Percentiles rank a stretch among this genome's conserved stretches.
phyloP scores from a whole-genome alignment of 2,113 vertebrate species.

The Tetrao urogallus region DNA sequence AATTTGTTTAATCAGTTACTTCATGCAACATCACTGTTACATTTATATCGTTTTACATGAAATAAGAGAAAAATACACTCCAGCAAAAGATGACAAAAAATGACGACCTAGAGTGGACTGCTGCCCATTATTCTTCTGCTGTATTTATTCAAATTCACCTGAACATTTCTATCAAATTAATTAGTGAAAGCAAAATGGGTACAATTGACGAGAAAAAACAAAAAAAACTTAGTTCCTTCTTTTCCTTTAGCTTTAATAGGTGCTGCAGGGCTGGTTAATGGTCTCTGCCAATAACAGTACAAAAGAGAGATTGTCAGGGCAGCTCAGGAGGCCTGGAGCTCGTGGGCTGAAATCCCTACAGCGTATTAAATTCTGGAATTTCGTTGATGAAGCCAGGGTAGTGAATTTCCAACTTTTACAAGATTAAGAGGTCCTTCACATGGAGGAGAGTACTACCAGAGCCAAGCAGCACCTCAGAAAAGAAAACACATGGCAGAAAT shows the following conservation, averaged over 20 bases:
- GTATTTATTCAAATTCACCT: slow-evolving; percentile 21
- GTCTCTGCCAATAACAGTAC: neutral
- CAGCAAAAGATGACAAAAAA: neutral
- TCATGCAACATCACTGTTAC: neutral
- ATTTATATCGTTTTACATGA: neutral
- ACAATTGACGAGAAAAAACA: neutral
- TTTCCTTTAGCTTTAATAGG: neutral
- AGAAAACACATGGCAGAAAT: neutral
- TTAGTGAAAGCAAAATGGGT: neutral
- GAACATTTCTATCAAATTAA: neutral
- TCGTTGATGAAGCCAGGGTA: neutral
- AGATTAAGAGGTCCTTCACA: slow-evolving; percentile 4
- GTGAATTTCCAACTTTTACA: neutral
- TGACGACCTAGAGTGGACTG: neutral
- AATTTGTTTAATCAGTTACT: neutral
- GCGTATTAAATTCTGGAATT: slow-evolving; percentile 20
- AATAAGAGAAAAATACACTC: neutral
- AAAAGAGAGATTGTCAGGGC: neutral
- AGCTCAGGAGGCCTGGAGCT: neutral
- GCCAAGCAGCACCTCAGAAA: neutral
- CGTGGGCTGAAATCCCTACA: neutral
- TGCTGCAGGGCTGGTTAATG: neutral
- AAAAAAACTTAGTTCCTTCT: neutral
- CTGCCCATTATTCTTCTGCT: neutral
- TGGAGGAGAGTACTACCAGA: neutral